phyloP scores from a whole-genome alignment of 2,888 invertebrate species.

The Fragum whitleyi region DNA sequence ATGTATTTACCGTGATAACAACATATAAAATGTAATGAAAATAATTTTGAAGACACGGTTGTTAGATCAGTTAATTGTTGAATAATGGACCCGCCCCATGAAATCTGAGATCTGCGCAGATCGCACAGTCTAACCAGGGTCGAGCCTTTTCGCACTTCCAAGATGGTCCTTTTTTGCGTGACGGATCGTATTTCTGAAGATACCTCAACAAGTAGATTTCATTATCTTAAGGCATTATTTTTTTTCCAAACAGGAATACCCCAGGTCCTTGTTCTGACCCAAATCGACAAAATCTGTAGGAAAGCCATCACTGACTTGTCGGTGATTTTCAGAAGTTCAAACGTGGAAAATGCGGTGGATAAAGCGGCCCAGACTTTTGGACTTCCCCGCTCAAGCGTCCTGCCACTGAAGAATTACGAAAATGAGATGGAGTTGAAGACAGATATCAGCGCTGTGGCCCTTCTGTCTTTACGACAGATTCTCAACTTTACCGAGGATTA shows the following conservation, averaged over 20 bases:
- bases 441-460: conserved; percentile 49
- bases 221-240: too few relatives aligned
- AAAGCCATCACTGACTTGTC: conserved; percentile 46
- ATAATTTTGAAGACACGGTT: too few relatives aligned
- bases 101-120: too few relatives aligned
- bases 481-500: conserved; percentile 55
- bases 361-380: conserved; percentile 54
- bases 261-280: conserved; percentile 53
- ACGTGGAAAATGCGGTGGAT: conserved; percentile 42
- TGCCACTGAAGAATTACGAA: conserved; percentile 66
- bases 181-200: too few relatives aligned
- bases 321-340: conserved; percentile 28
- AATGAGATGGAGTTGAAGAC: conserved; percentile 55
- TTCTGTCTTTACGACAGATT: conserved; percentile 55
- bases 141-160: too few relatives aligned
- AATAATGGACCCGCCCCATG: too few relatives aligned
- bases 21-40: too few relatives aligned
- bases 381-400: conserved; percentile 56
- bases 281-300: conserved; percentile 57
- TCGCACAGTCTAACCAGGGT: too few relatives aligned
- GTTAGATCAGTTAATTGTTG: too few relatives aligned
- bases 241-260: neutral
- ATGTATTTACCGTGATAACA: too few relatives aligned
- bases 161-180: too few relatives aligned
- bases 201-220: too few relatives aligned